A percentile compares a stretch with the other conserved stretches of the same genome.
phyloP scores from a whole-genome alignment of 2,888 invertebrate genomes.

The Lamproptera curius region DNA sequence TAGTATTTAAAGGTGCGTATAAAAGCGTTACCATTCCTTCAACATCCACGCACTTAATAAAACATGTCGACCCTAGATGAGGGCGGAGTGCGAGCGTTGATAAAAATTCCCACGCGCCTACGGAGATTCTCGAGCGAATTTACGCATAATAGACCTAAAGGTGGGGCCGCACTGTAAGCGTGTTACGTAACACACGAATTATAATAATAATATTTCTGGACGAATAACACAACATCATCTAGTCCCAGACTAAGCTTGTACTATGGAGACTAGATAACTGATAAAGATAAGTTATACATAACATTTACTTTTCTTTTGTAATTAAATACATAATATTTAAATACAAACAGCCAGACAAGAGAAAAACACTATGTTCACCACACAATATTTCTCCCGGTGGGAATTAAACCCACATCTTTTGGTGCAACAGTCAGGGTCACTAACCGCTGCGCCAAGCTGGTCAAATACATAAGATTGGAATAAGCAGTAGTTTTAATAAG shows the following conservation, averaged over 20 bases:
- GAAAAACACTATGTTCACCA: too few species aligned
- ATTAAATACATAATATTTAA: not conserved
- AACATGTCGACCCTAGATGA: constrained; percentile 32
- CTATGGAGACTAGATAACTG: too few species aligned
- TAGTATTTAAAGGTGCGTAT: constrained; percentile 1
- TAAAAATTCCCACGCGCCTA: constrained; percentile 39
- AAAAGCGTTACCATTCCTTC: constrained; percentile 17
- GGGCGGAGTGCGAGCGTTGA: constrained; percentile 26
- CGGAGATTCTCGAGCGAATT: constrained; percentile 29
- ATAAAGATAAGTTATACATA: too few species aligned
- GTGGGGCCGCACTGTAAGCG: constrained; percentile 16
- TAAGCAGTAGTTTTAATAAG: too few species aligned
- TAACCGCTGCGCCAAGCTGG: too few species aligned
- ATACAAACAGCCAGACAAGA: too few species aligned
- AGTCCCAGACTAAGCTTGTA: too few species aligned
- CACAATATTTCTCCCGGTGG: too few species aligned
- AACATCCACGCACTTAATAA: constrained; percentile 28
- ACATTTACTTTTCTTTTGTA: not conserved
- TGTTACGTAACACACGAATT: not conserved
- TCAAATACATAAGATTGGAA: too few species aligned
- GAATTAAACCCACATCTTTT: too few species aligned
- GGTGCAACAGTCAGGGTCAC: too few species aligned
- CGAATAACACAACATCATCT: too few species aligned
- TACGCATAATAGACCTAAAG: constrained; percentile 22
- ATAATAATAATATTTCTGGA: not conserved